Conservation (phyloP, 2,113 vertebrate species). For the Plecotus auritus region DNA sequence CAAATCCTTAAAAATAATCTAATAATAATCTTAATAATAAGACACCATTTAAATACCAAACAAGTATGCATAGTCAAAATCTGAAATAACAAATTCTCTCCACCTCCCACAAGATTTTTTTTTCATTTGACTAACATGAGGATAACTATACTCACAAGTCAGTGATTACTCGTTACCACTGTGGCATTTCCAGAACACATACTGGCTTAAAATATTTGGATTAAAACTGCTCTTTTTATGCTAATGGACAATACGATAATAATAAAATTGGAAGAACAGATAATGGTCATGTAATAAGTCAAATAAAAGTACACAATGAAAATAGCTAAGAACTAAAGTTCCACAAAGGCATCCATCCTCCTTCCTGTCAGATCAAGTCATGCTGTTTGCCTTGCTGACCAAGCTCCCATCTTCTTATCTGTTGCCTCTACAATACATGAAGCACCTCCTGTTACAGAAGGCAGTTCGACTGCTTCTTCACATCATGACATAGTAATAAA, state of each 20-base stretch:
- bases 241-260: neutral
- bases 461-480: neutral
- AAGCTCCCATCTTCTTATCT: neutral
- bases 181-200: constrained; percentile 24
- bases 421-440: neutral
- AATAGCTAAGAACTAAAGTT: neutral
- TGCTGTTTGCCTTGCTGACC: neutral
- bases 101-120: neutral
- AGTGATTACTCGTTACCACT: neutral
- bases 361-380: neutral
- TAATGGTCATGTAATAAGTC: neutral
- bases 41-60: constrained; percentile 51
- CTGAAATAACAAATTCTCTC: constrained; percentile 6
- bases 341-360: neutral
- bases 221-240: constrained; percentile 48
- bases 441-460: neutral
- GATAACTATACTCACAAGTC: constrained; percentile 22
- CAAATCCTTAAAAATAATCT: constrained; percentile 28
- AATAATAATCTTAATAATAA: constrained; percentile 22
- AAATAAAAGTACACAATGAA: constrained; percentile 23
- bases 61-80: neutral
- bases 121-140: constrained; percentile 9
- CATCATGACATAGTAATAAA: neutral
- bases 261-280: constrained; percentile 19
- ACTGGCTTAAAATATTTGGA: neutral